Evolutionary conservation across 2,113 vertebrate species (phyloP).

Genomic region (Thymallus thymallus): DNA sequence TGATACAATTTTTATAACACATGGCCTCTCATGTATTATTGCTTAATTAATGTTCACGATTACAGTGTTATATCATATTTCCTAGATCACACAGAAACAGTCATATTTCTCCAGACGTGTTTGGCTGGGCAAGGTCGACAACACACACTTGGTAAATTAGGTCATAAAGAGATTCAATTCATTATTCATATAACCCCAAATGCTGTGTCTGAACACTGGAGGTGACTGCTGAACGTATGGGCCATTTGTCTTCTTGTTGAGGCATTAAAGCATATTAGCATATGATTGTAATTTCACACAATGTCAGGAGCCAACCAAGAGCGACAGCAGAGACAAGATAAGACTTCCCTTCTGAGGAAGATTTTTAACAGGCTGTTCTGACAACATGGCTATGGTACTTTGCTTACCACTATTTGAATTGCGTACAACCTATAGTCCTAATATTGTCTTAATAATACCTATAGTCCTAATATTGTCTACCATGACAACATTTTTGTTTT

Average conservation of each 20-base stretch:
- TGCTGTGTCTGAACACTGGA: slow-evolving; percentile 11
- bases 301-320: not conserved
- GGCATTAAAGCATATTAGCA: not conserved
- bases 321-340: not conserved
- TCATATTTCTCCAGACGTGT: slow-evolving; percentile 2
- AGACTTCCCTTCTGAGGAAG: not conserved
- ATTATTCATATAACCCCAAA: slow-evolving; percentile 10
- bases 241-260: not conserved
- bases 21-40: not conserved
- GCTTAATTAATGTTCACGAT: slow-evolving; percentile 13
- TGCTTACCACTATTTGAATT: not conserved
- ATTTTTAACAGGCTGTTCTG: not conserved
- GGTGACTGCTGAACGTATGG: slow-evolving; percentile 6
- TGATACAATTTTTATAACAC: not conserved
- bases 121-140: slow-evolving; percentile 23
- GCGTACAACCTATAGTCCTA: no score
- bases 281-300: slow-evolving; percentile 11
- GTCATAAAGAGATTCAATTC: slow-evolving; percentile 19
- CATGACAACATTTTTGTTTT: no score
- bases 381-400: not conserved
- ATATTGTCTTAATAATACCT: no score
- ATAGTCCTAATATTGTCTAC: no score
- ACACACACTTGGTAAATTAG: slow-evolving; percentile 14
- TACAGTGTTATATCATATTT: not conserved
- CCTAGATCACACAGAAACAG: no score